These are phyloP conservation scores for Lepilemur ruficaudatus DNA, from an alignment of 2,797 vertebrate genomes.

Conservation along the genomic window DNA sequence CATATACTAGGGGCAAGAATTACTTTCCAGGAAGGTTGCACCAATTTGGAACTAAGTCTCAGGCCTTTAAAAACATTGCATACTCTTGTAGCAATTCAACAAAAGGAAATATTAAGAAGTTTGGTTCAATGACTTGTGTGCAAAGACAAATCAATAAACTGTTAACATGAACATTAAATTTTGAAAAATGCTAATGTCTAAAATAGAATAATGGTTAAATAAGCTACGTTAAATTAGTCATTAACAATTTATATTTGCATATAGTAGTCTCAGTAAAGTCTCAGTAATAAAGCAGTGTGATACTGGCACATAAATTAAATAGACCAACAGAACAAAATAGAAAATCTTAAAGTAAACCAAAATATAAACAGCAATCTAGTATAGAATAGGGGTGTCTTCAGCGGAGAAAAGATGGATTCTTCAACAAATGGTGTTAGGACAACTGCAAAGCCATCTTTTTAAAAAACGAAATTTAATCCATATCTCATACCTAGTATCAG, in stretches of 20 bases:
- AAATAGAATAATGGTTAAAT: constrained; percentile 26
- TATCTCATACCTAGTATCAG: not conserved
- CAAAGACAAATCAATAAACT: constrained; percentile 14
- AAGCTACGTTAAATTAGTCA: not conserved
- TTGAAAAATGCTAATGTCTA: not conserved
- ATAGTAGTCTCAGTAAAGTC: not conserved
- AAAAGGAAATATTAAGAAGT: constrained; percentile 19
- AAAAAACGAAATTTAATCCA: not conserved
- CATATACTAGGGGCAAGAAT: constrained; percentile 11
- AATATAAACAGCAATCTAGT: not conserved
- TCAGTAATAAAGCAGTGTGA: constrained; percentile 15
- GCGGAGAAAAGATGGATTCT: not conserved
- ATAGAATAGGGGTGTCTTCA: not conserved
- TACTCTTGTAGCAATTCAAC: constrained; percentile 28
- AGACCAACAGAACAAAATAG: not conserved
- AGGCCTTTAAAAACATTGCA: constrained; percentile 18
- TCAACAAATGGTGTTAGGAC: not conserved
- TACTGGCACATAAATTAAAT: not conserved
- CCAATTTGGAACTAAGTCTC: constrained; percentile 40
- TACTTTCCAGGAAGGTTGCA: constrained; percentile 51
- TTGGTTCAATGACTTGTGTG: not conserved
- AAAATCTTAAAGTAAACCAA: constrained; percentile 47
- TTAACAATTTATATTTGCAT: constrained; percentile 28
- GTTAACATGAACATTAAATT: constrained; percentile 3
- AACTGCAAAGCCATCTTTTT: not conserved